Conservation (phyloP, 1,140 invertebrate species). For the Drosophila ohnishii region DNA sequence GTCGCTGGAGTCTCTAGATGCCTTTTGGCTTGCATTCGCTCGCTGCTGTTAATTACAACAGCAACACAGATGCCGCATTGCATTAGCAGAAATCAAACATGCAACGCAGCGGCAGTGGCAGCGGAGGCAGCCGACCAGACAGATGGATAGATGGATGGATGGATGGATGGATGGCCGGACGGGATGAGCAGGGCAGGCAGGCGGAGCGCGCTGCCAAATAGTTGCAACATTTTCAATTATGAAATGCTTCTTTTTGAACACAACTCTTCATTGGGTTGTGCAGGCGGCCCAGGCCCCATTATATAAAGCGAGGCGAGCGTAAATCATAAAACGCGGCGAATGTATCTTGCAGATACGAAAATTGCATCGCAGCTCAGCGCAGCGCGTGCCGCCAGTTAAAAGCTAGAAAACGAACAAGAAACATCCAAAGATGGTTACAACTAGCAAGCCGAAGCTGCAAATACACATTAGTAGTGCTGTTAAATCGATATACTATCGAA, state of each 20-base stretch:
- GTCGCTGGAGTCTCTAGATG: not conserved
- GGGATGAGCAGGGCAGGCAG: conserved; percentile 10
- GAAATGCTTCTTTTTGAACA: conserved; percentile 61
- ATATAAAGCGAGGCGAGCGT: conserved; percentile 58
- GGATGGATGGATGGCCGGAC: conserved; percentile 23
- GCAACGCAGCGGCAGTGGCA: conserved; percentile 54
- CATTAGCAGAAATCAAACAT: conserved; percentile 72
- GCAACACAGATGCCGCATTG: conserved; percentile 67
- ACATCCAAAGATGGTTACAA: conserved; percentile 1
- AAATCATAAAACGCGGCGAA: conserved; percentile 57
- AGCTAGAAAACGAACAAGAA: conserved; percentile 2
- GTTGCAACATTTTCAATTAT: conserved; percentile 80
- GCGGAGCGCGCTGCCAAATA: conserved; percentile 58
- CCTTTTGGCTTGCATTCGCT: not conserved
- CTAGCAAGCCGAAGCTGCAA: not conserved
- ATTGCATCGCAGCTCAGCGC: conserved; percentile 59
- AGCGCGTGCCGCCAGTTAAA: conserved; percentile 63
- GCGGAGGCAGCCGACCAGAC: conserved; percentile 40
- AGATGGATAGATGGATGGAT: conserved; percentile 37
- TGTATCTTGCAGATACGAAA: conserved; percentile 61
- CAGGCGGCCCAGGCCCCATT: conserved; percentile 41
- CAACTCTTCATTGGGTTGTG: conserved; percentile 35
- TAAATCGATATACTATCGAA: not conserved
- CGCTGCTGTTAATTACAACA: conserved; percentile 44
- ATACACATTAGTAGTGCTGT: not conserved